A percentile compares a stretch with the other conserved stretches of the same genome.
phyloP scores from a whole-genome alignment of 2,888 invertebrate species.

The Dicyrtoma fusca region DNA sequence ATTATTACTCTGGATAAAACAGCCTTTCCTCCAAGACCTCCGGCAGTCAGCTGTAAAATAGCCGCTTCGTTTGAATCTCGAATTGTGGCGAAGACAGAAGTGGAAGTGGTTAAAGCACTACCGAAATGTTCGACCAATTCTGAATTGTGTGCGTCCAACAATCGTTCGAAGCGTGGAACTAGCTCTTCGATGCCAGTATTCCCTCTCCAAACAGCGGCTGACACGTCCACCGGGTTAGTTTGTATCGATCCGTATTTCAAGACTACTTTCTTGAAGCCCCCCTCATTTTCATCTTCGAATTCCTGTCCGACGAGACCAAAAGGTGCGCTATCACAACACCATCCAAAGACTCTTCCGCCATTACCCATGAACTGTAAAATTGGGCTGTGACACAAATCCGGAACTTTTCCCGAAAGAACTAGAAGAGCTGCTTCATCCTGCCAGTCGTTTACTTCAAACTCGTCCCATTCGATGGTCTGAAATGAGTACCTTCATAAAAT shows the following conservation, averaged over 20 bases:
- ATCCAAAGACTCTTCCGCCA: slow-evolving; percentile 50
- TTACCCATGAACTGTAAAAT: slow-evolving; percentile 52
- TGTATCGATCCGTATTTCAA: slow-evolving; percentile 23
- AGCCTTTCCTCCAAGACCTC: slow-evolving; percentile 70
- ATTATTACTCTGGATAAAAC: slow-evolving; percentile 76
- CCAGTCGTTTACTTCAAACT: slow-evolving; percentile 64
- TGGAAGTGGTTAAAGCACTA: too few species aligned
- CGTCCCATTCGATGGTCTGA: too few species aligned
- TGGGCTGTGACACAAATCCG: slow-evolving; percentile 66
- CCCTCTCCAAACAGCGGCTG: slow-evolving; percentile 34
- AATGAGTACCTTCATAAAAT: too few species aligned
- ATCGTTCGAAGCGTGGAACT: slow-evolving; percentile 41
- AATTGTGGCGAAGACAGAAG: slow-evolving; percentile 46
- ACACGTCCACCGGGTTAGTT: slow-evolving; percentile 41
- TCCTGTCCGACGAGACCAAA: slow-evolving; percentile 40
- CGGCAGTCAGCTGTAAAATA: slow-evolving; percentile 59
- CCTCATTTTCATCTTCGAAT: background rate
- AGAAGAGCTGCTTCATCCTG: slow-evolving; percentile 71
- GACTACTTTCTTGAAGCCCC: slow-evolving; percentile 25
- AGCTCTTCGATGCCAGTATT: slow-evolving; percentile 39
- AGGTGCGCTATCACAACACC: slow-evolving; percentile 54
- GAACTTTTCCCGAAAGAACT: slow-evolving; percentile 77
- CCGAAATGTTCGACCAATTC: slow-evolving; percentile 52
- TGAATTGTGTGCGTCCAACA: slow-evolving; percentile 52
- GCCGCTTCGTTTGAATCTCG: slow-evolving; percentile 45